phyloP scores from a whole-genome alignment of 2,888 invertebrate genomes.

The Eudasyphora cyanicolor region DNA sequence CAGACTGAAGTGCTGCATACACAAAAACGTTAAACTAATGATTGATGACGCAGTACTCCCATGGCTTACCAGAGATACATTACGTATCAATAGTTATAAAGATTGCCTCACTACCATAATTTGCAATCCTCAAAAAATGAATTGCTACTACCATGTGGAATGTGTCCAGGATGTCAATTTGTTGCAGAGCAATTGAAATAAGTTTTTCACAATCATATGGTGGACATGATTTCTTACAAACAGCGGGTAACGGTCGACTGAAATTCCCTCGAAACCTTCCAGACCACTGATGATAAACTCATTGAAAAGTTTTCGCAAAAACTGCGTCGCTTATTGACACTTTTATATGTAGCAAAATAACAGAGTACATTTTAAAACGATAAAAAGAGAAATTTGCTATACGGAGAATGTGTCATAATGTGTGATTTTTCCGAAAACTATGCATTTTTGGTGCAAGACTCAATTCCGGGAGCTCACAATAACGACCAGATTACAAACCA shows the following conservation, averaged over 20 bases:
- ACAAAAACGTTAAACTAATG: too few relatives aligned
- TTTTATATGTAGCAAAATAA: conserved; percentile 17
- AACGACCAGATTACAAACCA: too few relatives aligned
- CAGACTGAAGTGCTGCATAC: too few relatives aligned
- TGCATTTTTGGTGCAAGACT: conserved; percentile 45
- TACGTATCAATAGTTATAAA: too few relatives aligned
- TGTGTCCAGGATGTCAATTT: conserved; percentile 18
- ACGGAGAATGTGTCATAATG: conserved; percentile 27
- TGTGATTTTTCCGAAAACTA: too few relatives aligned
- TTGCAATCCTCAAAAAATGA: too few relatives aligned
- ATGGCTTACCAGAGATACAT: too few relatives aligned
- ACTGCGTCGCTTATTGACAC: neutral
- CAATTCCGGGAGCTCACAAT: conserved; percentile 41
- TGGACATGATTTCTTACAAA: conserved; percentile 6
- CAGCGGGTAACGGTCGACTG: too few relatives aligned
- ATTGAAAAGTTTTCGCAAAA: neutral
- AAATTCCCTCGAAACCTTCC: too few relatives aligned
- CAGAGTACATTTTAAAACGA: too few relatives aligned
- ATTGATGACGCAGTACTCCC: neutral
- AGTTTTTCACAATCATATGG: conserved; percentile 5
- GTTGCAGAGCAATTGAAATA: conserved; percentile 2
- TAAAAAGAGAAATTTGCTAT: conserved; percentile 26
- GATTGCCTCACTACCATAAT: too few relatives aligned
- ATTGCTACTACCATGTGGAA: conserved; percentile 6
- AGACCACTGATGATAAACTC: neutral